Conservation (phyloP, 2,113 vertebrate species). For the Ahaetulla prasina region DNA sequence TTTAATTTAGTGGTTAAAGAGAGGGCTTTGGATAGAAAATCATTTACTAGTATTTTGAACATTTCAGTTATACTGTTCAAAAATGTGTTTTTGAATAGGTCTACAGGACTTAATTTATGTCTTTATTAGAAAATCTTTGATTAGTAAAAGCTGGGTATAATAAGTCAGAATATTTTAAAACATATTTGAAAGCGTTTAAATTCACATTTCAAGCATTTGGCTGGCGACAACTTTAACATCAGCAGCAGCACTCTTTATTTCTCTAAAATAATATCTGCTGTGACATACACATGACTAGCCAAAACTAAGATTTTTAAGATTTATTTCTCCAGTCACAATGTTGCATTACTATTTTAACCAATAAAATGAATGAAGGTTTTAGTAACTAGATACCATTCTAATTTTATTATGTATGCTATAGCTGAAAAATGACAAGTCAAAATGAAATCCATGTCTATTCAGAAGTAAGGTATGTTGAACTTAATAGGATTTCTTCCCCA, state of each 20-base stretch:
- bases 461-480: neutral
- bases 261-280: neutral
- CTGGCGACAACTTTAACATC: neutral
- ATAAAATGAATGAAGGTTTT: neutral
- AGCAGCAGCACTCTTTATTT: neutral
- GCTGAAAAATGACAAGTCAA: neutral
- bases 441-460: neutral
- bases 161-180: neutral
- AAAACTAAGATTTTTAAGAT: neutral
- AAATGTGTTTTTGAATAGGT: neutral
- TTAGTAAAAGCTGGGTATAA: neutral
- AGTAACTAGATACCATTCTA: neutral
- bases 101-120: neutral
- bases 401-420: neutral
- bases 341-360: neutral
- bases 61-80: neutral
- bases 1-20: neutral
- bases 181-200: neutral
- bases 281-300: neutral
- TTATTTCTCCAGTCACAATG: neutral
- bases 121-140: neutral
- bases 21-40: neutral
- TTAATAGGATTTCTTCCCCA: neutral
- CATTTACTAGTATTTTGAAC: neutral
- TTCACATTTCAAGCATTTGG: neutral